Percentiles rank a stretch among this genome's conserved stretches.
Conservation (phyloP, 2,113 vertebrate genomes). For the Neolamprologus kungweensis region DNA sequence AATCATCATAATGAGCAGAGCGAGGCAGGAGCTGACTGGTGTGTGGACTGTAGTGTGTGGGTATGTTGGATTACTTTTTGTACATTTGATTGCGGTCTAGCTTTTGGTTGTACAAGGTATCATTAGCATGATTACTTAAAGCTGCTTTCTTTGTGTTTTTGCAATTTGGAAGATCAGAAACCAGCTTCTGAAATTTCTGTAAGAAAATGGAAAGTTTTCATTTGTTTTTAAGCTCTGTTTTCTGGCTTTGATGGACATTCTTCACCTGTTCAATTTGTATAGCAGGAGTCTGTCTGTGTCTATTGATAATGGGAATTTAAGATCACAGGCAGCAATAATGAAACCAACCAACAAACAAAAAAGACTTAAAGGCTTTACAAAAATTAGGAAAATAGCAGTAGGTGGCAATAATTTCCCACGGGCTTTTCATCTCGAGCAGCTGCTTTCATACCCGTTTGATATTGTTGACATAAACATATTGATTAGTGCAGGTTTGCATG, state of each 20-base stretch:
- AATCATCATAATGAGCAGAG: neutral
- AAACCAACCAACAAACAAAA: neutral
- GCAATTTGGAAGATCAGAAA: neutral
- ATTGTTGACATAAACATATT: conserved; percentile 6
- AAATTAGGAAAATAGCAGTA: neutral
- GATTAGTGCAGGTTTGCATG: neutral
- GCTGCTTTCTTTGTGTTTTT: neutral
- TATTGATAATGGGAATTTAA: neutral
- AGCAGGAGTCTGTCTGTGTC: neutral
- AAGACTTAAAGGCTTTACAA: neutral
- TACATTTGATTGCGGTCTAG: neutral
- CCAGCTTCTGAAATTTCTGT: neutral
- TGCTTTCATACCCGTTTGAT: neutral
- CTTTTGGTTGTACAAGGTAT: neutral
- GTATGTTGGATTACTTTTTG: neutral
- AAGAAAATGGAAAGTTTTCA: neutral
- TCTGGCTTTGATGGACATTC: neutral
- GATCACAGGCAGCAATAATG: neutral
- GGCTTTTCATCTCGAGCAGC: neutral
- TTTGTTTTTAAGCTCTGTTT: neutral
- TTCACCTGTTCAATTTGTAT: neutral
- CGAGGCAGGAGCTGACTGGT: neutral
- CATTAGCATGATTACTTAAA: neutral
- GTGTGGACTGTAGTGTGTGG: neutral
- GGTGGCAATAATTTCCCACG: neutral